These are phyloP conservation scores for Watsonalla cultraria DNA, from an alignment of 2,888 invertebrate genomes.

Conservation along the genomic window DNA sequence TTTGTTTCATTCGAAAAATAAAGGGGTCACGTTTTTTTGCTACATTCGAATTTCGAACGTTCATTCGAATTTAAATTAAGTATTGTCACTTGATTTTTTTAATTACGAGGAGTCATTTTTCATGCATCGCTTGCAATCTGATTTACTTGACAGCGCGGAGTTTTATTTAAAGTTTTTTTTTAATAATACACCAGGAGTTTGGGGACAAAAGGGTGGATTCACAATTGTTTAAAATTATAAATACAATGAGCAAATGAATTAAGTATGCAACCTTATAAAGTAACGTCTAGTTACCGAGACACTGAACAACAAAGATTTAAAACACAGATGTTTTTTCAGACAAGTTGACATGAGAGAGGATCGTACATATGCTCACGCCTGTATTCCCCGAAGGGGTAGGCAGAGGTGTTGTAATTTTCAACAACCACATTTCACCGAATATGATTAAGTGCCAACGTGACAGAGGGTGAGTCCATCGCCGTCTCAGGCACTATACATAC, in stretches of 20 bases:
- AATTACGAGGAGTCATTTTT: constrained; percentile 75
- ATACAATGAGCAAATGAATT: not conserved
- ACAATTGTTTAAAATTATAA: not conserved
- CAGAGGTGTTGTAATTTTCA: too few species aligned
- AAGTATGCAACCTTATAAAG: not conserved
- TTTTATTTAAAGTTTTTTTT: constrained; percentile 27
- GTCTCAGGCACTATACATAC: too few species aligned
- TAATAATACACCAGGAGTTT: constrained; percentile 14
- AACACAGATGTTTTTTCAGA: too few species aligned
- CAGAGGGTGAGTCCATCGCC: too few species aligned
- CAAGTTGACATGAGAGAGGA: too few species aligned
- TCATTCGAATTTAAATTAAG: constrained; percentile 43
- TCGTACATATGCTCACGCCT: too few species aligned
- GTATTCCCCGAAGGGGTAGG: too few species aligned
- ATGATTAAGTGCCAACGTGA: too few species aligned
- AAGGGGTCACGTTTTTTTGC: constrained; percentile 53
- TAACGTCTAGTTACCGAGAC: not conserved
- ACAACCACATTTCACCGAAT: too few species aligned
- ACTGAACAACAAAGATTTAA: too few species aligned
- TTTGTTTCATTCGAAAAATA: constrained; percentile 63
- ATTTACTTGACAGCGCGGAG: constrained; percentile 66
- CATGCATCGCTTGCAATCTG: constrained; percentile 75
- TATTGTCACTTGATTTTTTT: constrained; percentile 63
- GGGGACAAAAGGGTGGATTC: not conserved
- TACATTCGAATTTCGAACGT: constrained; percentile 44